Evolutionary conservation across 1,140 invertebrate species (phyloP).

Genomic region (Drosophila virilis): DNA sequence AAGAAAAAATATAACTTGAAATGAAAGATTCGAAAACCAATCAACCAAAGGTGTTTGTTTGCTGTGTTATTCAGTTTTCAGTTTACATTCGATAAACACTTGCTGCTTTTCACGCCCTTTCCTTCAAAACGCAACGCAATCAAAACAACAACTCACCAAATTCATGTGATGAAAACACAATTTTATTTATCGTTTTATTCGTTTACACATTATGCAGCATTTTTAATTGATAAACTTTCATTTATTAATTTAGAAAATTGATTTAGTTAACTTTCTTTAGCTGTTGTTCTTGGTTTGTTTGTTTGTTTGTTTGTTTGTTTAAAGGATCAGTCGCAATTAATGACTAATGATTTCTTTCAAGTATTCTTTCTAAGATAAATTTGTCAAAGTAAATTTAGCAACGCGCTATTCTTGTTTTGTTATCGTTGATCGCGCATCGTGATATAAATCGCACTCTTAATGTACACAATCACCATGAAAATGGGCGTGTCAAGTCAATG

Average conservation of each 20-base stretch:
- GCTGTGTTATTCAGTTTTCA: constrained; percentile 69
- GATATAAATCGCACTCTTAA: constrained; percentile 33
- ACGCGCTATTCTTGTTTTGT: constrained; percentile 59
- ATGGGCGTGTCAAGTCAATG: constrained; percentile 64
- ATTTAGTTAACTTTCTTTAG: constrained; percentile 2
- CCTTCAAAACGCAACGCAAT: constrained; percentile 29
- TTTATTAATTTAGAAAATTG: constrained; percentile 12
- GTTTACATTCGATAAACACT: constrained; percentile 42
- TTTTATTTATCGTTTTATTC: constrained; percentile 12
- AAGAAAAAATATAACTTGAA: constrained; percentile 52
- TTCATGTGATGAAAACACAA: constrained; percentile 14
- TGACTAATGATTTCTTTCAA: constrained; percentile 51
- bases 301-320: constrained; percentile 23
- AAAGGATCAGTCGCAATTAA: constrained; percentile 53
- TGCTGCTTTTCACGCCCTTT: constrained; percentile 7
- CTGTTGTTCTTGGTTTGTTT: constrained; percentile 16
- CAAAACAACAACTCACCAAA: constrained; percentile 24
- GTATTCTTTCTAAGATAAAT: constrained; percentile 47
- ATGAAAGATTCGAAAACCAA: constrained; percentile 68
- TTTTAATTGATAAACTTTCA: constrained; percentile 11
- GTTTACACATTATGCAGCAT: constrained; percentile 11
- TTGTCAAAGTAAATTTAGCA: constrained; percentile 54
- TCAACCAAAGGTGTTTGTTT: constrained; percentile 69
- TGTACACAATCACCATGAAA: constrained; percentile 41
- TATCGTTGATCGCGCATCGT: constrained; percentile 59